These are phyloP conservation scores for Notodonta dromedarius DNA, from an alignment of 2,888 invertebrate species.

Conservation along the genomic window DNA sequence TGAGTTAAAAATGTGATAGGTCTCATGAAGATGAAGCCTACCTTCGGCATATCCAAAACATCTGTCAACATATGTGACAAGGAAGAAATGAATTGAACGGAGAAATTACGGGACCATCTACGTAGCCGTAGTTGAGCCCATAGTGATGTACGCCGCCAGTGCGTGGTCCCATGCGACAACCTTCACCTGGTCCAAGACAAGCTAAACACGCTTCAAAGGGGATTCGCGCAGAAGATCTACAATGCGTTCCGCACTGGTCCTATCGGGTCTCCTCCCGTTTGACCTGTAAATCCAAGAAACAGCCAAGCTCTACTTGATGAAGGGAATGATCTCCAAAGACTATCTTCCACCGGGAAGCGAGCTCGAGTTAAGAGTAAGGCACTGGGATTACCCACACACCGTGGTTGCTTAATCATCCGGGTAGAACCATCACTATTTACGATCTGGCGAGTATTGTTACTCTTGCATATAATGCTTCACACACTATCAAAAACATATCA, in stretches of 20 bases:
- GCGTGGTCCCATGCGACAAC: neutral
- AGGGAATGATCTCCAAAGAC: neutral
- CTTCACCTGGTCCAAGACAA: neutral
- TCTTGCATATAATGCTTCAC: too few species aligned
- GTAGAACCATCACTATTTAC: too few species aligned
- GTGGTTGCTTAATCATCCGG: neutral
- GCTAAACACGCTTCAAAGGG: neutral
- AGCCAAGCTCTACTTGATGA: slow-evolving; percentile 9
- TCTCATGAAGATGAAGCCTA: too few species aligned
- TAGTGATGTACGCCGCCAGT: neutral
- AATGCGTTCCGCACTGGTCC: slow-evolving; percentile 14
- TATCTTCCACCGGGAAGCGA: slow-evolving; percentile 5
- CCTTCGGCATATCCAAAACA: too few species aligned
- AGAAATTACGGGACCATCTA: neutral
- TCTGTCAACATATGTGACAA: too few species aligned
- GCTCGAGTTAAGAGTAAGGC: slow-evolving; percentile 4
- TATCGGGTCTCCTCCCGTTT: slow-evolving; percentile 28
- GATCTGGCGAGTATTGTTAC: too few species aligned
- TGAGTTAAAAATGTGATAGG: too few species aligned
- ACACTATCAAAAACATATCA: too few species aligned
- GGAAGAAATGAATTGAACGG: neutral
- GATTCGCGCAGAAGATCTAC: slow-evolving; percentile 12
- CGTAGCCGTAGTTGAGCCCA: neutral
- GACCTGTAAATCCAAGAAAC: slow-evolving; percentile 28
- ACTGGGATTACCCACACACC: slow-evolving; percentile 11